A percentile compares a stretch with the other conserved stretches of the same genome.
These are phyloP conservation scores for Exaiptasia diaphana DNA, from an alignment of 64 coral and sea anemone species.

Conservation along the genomic window DNA sequence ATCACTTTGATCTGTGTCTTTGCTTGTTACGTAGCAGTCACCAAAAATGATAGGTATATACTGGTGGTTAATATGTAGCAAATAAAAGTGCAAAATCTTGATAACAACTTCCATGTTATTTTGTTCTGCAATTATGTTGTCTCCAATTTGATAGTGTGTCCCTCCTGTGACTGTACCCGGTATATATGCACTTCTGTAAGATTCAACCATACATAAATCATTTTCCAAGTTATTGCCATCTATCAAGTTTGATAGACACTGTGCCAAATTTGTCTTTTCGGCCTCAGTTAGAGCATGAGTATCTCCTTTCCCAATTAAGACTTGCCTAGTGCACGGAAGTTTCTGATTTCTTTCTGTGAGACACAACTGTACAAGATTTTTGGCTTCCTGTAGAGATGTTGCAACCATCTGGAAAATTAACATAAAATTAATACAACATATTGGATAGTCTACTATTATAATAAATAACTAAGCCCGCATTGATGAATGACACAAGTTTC, in stretches of 20 bases:
- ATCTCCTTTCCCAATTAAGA: background rate
- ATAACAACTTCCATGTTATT: background rate
- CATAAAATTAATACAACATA: background rate
- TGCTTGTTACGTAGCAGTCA: constrained; percentile 32
- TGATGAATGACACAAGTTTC: no score
- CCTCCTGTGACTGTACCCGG: no score
- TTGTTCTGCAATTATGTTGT: background rate
- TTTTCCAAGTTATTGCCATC: no score
- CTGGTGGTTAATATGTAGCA: background rate
- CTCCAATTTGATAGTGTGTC: no score
- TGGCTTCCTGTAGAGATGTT: background rate
- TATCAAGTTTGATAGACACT: no score
- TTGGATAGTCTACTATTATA: background rate
- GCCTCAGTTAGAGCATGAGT: background rate
- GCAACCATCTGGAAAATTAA: background rate
- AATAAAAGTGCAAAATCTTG: background rate
- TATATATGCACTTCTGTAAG: no score
- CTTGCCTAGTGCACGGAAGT: background rate
- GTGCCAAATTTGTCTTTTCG: background rate
- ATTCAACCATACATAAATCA: no score
- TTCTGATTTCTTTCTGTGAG: background rate
- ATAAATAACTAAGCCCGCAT: no score
- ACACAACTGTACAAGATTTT: background rate
- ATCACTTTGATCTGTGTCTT: constrained; percentile 19
- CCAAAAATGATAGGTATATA: constrained; percentile 30